Conservation (phyloP, 2,113 vertebrate species). For the Forbesichthys agassizii region DNA sequence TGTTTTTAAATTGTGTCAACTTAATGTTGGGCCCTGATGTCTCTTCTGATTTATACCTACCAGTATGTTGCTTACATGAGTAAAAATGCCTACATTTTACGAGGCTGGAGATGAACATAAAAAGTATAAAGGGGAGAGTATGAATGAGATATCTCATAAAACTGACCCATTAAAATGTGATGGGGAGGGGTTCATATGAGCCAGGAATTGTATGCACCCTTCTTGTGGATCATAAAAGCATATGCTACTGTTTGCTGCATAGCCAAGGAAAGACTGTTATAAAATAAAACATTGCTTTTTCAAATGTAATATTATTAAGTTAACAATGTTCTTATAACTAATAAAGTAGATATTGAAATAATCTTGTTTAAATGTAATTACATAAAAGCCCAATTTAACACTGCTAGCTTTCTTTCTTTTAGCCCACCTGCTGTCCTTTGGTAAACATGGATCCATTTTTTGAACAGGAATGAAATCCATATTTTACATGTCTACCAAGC, state of each 20-base stretch:
- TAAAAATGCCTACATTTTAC: slow-evolving; percentile 38
- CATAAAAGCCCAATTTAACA: no score
- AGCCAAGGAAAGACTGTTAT: no score
- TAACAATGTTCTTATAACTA: no score
- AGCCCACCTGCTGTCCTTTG: no score
- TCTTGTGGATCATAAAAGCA: slow-evolving; percentile 35
- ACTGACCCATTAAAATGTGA: slow-evolving; percentile 8
- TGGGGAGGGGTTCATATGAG: slow-evolving; percentile 7
- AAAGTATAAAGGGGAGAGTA: slow-evolving; percentile 26
- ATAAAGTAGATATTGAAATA: no score
- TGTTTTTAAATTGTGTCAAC: slow-evolving; percentile 23
- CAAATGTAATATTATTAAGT: no score
- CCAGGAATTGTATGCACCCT: slow-evolving; percentile 27
- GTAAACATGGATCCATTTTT: no score
- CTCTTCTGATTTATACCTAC: slow-evolving; percentile 50
- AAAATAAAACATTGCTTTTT: no score
- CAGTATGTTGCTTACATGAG: slow-evolving; percentile 47
- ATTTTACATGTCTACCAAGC: no score
- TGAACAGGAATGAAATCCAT: no score
- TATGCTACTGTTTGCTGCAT: slow-evolving; percentile 16
- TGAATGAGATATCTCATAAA: slow-evolving; percentile 27
- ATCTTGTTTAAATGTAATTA: no score
- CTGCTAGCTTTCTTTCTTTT: no score
- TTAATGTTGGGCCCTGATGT: slow-evolving; percentile 39
- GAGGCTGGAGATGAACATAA: slow-evolving; percentile 13